Base-by-base conservation (phyloP, 1,140 invertebrate genomes). In the Diachasma alloeum region DNA sequence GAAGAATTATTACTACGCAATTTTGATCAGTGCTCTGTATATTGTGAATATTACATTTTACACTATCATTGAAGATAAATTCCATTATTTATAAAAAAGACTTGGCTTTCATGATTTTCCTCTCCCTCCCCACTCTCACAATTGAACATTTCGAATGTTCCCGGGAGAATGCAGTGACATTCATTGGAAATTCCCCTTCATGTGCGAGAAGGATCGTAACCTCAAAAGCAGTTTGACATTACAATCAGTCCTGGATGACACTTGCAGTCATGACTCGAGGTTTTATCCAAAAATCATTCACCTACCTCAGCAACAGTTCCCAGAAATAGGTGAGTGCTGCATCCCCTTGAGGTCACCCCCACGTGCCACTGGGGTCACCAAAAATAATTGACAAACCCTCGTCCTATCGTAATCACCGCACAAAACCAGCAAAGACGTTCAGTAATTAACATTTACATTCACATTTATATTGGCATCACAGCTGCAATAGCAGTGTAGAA, bases 161-260 rank as follows among this genome's bases (percentile, higher is more conserved):
- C 44, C 44, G 44, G 11, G 3, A 46, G 9, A 11, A 15, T 11
- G 9, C 44, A 46, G 11, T 2, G 3, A 46, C 44, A n/a, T 11
- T 3, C 6, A 53, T 53, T 53, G 9, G 48, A 53, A 53, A 53
- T 53, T 0, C 48, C n/a, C 48, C 48, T 53, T 53, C n/a, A 53
- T 42, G 10, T 15, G 2, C 48, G 1, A 17, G 44, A 53, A n/a
- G 4, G 6, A 53, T 19, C 59, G 26, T 63, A 63, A 63, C 59
- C 59, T 63, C 22, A 63, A 31, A 53, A 0, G 24, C 8, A 63
- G 39, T 63, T 63, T 63, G 59, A 63, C 59, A 26, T 63, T 63
- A 26, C 6, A 63, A 63, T 63, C 22, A 63, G 19, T 63, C 59
- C 59, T 63, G 59, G 59, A 63, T 63, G 59, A 63, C 59, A 63